Conservation (phyloP, 2,797 vertebrate species). For the Oreortyx pictus region DNA sequence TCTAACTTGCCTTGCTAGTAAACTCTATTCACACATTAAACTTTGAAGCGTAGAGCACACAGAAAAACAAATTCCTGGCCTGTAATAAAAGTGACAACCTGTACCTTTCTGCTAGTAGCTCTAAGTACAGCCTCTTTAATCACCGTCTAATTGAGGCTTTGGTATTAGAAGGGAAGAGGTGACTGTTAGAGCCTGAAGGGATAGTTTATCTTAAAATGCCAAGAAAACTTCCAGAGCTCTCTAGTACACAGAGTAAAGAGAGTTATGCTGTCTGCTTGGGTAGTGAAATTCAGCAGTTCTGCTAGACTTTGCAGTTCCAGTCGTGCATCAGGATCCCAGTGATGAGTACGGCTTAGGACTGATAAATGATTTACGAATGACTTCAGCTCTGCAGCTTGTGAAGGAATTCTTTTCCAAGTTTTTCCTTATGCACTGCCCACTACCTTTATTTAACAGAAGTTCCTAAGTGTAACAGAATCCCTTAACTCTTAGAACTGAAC, state of each 20-base stretch:
- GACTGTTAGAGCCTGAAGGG: slow-evolving; percentile 37
- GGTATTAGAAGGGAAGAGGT: slow-evolving; percentile 21
- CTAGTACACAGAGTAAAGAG: neutral
- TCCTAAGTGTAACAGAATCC: slow-evolving; percentile 13
- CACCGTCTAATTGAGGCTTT: slow-evolving; percentile 44
- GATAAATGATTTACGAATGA: slow-evolving; percentile 47
- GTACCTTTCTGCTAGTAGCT: slow-evolving; percentile 15
- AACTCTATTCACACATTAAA: slow-evolving; percentile 47
- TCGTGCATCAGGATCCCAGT: neutral
- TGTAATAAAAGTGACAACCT: slow-evolving; percentile 26
- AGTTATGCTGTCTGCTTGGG: neutral
- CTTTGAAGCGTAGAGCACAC: neutral
- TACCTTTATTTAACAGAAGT: slow-evolving; percentile 11
- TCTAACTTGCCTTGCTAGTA: slow-evolving; percentile 49
- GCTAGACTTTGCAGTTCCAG: slow-evolving; percentile 27
- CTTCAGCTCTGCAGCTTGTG: slow-evolving; percentile 27
- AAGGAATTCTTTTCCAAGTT: neutral
- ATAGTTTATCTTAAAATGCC: slow-evolving; percentile 20
- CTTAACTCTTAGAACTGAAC: slow-evolving; percentile 13
- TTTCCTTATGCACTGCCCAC: neutral
- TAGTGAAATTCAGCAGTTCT: slow-evolving; percentile 20
- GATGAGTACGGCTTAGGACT: neutral
- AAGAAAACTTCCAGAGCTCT: slow-evolving; percentile 23
- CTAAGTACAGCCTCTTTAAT: slow-evolving; percentile 48
- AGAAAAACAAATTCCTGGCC: slow-evolving; percentile 34